A percentile compares a stretch with the other conserved stretches of the same genome.
Evolutionary conservation across 2,888 invertebrate genomes (phyloP).

Genomic region (Vannuccia rotundouncinata): DNA sequence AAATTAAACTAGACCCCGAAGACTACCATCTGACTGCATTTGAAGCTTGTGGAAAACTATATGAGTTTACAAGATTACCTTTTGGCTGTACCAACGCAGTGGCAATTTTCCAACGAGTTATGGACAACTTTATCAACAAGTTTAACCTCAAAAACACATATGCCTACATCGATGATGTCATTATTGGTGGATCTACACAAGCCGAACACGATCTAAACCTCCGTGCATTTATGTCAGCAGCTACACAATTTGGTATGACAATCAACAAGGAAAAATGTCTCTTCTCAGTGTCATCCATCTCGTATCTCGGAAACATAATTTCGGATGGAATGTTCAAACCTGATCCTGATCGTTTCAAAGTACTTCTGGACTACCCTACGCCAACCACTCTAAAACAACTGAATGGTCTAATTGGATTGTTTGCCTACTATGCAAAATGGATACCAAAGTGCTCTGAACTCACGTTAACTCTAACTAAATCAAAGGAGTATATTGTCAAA

Average conservation of each 20-base stretch:
- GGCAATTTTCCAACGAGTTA: neutral
- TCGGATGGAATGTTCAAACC: neutral
- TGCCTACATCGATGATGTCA: constrained; percentile 21
- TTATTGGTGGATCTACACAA: constrained; percentile 28
- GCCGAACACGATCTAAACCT: constrained; percentile 24
- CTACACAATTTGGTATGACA: constrained; percentile 10
- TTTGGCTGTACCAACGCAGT: constrained; percentile 27
- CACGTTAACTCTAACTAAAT: neutral
- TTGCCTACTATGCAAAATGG: constrained; percentile 32
- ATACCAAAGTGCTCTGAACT: constrained; percentile 18
- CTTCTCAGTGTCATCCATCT: constrained; percentile 11
- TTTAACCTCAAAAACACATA: neutral
- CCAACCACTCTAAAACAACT: constrained; percentile 12
- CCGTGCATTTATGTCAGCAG: constrained; percentile 22
- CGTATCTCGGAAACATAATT: constrained; percentile 28
- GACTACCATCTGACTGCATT: constrained; percentile 25
- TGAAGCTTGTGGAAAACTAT: constrained; percentile 29
- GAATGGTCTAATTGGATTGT: constrained; percentile 25
- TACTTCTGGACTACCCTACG: constrained; percentile 4
- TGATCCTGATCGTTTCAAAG: constrained; percentile 27
- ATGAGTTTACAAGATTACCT: constrained; percentile 27
- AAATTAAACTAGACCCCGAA: constrained; percentile 5
- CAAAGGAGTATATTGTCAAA: neutral
- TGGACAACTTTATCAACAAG: constrained; percentile 13
- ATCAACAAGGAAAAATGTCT: constrained; percentile 18